Evolutionary conservation across 2,888 invertebrate species (phyloP).

Genomic region (Eudemis profundana): DNA sequence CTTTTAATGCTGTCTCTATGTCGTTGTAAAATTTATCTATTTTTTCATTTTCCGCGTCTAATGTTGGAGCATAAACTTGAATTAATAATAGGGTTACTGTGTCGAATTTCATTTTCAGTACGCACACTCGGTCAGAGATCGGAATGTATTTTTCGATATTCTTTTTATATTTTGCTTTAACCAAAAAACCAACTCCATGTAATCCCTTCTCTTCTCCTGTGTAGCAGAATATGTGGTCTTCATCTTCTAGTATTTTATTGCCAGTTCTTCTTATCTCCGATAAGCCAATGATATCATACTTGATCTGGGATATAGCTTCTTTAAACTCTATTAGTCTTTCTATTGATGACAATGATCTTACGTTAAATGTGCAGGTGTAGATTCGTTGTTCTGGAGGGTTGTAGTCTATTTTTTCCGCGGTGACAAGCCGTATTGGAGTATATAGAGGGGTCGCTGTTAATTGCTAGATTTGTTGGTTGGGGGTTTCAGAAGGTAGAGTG

Average conservation of each 20-base stretch:
- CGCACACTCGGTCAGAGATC: neutral
- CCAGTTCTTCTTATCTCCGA: too few species aligned
- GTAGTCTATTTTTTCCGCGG: slow-evolving; percentile 6
- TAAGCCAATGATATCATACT: too few species aligned
- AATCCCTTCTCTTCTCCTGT: neutral
- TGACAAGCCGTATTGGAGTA: too few species aligned
- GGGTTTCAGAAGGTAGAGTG: neutral
- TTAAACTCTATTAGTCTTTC: slow-evolving; percentile 2
- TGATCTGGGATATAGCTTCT: slow-evolving; percentile 1
- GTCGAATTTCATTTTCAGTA: neutral
- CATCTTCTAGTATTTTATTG: too few species aligned
- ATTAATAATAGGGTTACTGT: neutral
- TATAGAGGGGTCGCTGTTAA: slow-evolving; percentile 1
- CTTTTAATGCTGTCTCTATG: slow-evolving; percentile 2
- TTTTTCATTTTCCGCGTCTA: neutral
- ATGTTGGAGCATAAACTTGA: slow-evolving; percentile 1
- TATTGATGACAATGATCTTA: neutral
- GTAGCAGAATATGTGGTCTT: neutral
- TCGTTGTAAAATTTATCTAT: neutral
- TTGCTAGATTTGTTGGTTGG: slow-evolving; percentile 9
- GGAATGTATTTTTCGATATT: neutral
- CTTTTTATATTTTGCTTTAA: too few species aligned
- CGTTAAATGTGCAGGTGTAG: neutral
- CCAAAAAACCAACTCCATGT: slow-evolving; percentile 1
- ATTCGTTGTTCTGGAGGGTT: slow-evolving; percentile 8